Percentiles rank a stretch among this genome's conserved stretches.
Evolutionary conservation across 1,140 invertebrate genomes (phyloP).

Genomic region (Hylaeus anthracinus): DNA sequence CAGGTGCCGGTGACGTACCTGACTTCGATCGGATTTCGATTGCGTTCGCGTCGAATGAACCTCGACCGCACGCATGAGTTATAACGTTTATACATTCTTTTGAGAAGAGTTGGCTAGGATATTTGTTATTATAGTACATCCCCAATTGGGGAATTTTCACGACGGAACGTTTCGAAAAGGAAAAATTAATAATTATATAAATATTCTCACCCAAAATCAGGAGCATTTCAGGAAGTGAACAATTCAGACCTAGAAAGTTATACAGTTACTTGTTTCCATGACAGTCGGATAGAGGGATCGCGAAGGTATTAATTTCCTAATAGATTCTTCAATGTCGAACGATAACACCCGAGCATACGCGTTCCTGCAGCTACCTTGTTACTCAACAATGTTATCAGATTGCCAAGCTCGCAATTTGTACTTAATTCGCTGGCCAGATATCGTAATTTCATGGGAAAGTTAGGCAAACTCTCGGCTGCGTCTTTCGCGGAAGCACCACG

Average conservation of each 20-base stretch:
- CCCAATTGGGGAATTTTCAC: too few species aligned
- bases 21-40: slow-evolving; percentile 24
- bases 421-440: background rate
- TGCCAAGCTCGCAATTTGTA: background rate
- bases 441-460: background rate
- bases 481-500: background rate
- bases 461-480: background rate
- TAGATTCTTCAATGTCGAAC: slow-evolving; percentile 35
- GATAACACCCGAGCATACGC: slow-evolving; percentile 10
- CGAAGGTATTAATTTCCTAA: slow-evolving; percentile 33
- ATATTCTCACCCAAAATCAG: too few species aligned
- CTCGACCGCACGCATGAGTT: slow-evolving; percentile 27
- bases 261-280: too few species aligned
- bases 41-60: slow-evolving; percentile 10
- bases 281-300: too few species aligned
- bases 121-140: too few species aligned
- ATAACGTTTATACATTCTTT: slow-evolving; percentile 3
- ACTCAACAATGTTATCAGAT: slow-evolving; percentile 13
- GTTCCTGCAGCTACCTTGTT: too few species aligned
- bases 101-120: too few species aligned
- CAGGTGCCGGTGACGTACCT: slow-evolving; percentile 38
- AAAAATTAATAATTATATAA: too few species aligned
- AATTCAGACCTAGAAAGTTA: too few species aligned
- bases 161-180: too few species aligned
- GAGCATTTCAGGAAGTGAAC: too few species aligned